Base-by-base conservation (phyloP, 2,888 invertebrate genomes). In the Arge pagana region DNA sequence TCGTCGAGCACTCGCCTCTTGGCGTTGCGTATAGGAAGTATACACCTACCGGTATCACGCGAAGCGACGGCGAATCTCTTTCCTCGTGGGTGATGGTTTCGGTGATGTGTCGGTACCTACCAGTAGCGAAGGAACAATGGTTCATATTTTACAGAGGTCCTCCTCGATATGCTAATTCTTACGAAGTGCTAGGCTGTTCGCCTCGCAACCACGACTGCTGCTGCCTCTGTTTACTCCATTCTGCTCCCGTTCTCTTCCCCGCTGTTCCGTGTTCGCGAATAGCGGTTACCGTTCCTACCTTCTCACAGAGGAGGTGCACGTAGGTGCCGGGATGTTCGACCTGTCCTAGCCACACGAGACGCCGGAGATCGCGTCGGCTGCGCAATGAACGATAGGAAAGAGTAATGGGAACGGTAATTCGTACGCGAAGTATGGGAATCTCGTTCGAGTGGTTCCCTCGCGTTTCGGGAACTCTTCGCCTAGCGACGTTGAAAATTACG, bases 81-180 rank as follows among this genome's bases (percentile, higher is more conserved):
- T 33, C 15, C 33, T 33, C 33, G 2, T 15, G 15, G 33, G 15
- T 33, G 33, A 33, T 33, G 7, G 13, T 33, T 33, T 15, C 33
- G 33, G 33, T 15, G 33, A n/a, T n/a, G n/a, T n/a, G n/a, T n/a
- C n/a, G n/a, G n/a, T n/a, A n/a, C n/a, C n/a, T n/a, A n/a, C n/a
- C n/a, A n/a, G n/a, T n/a, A n/a, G n/a, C n/a, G n/a, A 11, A 21
- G 15, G 23, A 45, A 45, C 45, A 45, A 45, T 45, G 45, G 45
- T 45, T 45, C 35, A 45, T 45, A 45, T 45, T 45, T 45, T 45
- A 45, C 45, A 15, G 24, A 16, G 35, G 45, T 45, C 33, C 45
- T 45, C 33, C 35, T 45, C 45, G 35, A 45, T 45, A 45, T 45
- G 45, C 45, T 45, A 45, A 45, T 45, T 45, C 11, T 8, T 24